Conservation (phyloP, 2,113 vertebrate genomes). For the Scomber colias region DNA sequence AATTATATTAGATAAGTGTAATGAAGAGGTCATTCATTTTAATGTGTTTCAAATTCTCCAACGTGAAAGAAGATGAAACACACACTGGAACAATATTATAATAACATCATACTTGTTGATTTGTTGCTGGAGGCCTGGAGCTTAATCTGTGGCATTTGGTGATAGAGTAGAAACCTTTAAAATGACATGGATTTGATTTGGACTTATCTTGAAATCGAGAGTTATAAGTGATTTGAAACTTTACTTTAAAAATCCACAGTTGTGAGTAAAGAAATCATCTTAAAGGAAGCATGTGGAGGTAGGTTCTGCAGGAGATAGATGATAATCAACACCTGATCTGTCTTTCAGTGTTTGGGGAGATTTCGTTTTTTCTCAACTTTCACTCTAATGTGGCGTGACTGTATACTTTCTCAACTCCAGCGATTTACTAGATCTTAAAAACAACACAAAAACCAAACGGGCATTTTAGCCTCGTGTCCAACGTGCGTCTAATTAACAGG, state of each 20-base stretch:
- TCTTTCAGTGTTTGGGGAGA: conserved; percentile 1
- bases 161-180: neutral
- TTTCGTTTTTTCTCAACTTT: conserved; percentile 17
- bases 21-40: too few species aligned
- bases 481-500: conserved; percentile 15
- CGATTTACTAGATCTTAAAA: neutral
- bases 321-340: conserved; percentile 30
- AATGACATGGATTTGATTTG: neutral
- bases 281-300: conserved; percentile 23
- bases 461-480: neutral
- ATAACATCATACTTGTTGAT: neutral
- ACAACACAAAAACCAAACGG: neutral
- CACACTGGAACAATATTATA: neutral
- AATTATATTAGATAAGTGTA: too few species aligned
- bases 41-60: too few species aligned
- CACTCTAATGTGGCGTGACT: conserved; percentile 1
- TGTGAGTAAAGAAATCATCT: neutral
- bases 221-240: neutral
- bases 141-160: neutral
- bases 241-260: conserved; percentile 13
- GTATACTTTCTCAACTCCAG: neutral
- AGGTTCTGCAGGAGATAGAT: neutral
- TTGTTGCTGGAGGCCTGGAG: neutral
- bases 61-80: too few species aligned
- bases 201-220: neutral